Evolutionary conservation across 2,888 invertebrate species (phyloP).

Genomic region (Polylopha cassiicola): DNA sequence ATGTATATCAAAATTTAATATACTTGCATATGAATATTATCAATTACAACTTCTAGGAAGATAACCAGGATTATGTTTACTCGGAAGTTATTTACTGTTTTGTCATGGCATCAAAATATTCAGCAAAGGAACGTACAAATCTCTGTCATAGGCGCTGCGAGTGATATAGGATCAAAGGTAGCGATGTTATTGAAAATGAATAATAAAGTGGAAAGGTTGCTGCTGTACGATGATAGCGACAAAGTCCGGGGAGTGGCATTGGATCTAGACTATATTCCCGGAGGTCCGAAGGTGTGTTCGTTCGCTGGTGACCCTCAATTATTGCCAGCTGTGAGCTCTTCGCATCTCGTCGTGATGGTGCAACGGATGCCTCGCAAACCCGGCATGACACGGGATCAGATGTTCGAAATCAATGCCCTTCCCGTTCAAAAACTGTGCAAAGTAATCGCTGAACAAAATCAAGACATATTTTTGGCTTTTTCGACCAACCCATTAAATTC

Average conservation of each 20-base stretch:
- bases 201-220: conserved; percentile 39
- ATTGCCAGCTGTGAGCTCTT: conserved; percentile 34
- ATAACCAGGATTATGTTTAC: conserved; percentile 24
- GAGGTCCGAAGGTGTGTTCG: conserved; percentile 36
- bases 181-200: conserved; percentile 49
- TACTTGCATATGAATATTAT: too few species aligned
- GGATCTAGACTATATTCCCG: conserved; percentile 45
- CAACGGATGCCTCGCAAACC: conserved; percentile 38
- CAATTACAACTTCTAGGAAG: too few species aligned
- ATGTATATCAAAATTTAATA: too few species aligned
- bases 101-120: conserved; percentile 13
- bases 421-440: conserved; percentile 42
- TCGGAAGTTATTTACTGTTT: conserved; percentile 17
- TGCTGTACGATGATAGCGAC: conserved; percentile 47
- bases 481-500: conserved; percentile 54
- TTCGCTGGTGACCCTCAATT: conserved; percentile 37
- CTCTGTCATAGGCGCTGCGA: conserved; percentile 50
- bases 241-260: conserved; percentile 41
- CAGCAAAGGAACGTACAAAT: conserved; percentile 42
- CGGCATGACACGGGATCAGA: conserved; percentile 40
- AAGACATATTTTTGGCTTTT: conserved; percentile 48
- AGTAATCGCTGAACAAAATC: conserved; percentile 43
- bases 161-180: conserved; percentile 47
- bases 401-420: conserved; percentile 47
- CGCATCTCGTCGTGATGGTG: conserved; percentile 47